A percentile compares a stretch with the other conserved stretches of the same genome.
Conservation (phyloP, 2,888 invertebrate species). For the Thereva nobilitata region DNA sequence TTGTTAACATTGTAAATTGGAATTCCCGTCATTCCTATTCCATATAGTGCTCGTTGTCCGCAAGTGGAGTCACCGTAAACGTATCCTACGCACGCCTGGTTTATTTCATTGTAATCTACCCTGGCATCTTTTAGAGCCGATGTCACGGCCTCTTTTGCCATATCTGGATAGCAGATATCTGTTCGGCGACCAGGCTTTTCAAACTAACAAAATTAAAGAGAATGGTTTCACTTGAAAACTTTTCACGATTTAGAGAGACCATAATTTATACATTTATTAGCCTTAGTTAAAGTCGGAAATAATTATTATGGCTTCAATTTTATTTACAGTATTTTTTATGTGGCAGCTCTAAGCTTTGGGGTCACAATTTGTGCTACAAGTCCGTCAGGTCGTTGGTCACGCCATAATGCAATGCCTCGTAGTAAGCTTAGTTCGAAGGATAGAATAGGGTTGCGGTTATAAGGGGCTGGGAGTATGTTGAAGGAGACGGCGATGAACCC, state of each 20-base stretch:
- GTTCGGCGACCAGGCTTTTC: constrained; percentile 85
- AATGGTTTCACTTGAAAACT: constrained; percentile 1
- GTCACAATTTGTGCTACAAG: no score
- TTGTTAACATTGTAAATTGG: constrained; percentile 99
- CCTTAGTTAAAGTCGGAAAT: no score
- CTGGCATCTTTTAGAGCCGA: constrained; percentile 86
- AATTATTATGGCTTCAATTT: no score
- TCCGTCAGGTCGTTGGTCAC: no score
- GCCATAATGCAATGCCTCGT: no score
- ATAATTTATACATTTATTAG: neutral
- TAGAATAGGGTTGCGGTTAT: no score
- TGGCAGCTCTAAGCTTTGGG: no score
- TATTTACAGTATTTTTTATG: no score
- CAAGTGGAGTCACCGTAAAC: constrained; percentile 95
- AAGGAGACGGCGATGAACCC: no score
- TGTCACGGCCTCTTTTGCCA: constrained; percentile 90
- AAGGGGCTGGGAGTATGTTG: no score
- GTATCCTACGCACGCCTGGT: constrained; percentile 91
- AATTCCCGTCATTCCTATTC: constrained; percentile 93
- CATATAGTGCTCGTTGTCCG: constrained; percentile 93
- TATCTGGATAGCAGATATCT: constrained; percentile 89
- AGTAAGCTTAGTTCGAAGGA: no score
- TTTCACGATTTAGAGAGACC: neutral
- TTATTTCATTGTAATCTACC: constrained; percentile 73
- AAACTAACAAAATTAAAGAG: constrained; percentile 64